A percentile compares a stretch with the other conserved stretches of the same genome.
Evolutionary conservation across 1,140 invertebrate genomes (phyloP).

Genomic region (Drosophila teissieri): DNA sequence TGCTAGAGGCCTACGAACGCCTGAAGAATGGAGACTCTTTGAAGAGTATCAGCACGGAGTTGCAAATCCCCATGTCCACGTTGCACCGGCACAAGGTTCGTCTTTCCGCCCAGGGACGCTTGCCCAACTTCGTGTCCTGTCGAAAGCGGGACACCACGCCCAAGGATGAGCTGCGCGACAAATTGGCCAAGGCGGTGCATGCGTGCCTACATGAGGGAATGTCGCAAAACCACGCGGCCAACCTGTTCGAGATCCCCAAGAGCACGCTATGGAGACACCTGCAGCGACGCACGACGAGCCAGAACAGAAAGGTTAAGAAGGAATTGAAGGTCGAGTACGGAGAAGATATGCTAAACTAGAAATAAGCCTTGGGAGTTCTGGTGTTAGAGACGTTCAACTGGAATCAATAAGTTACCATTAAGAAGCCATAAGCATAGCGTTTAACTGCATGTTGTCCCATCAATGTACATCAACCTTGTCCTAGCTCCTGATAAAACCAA

Average conservation of each 20-base stretch:
- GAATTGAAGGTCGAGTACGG: conserved; percentile 63
- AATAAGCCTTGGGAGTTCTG: not conserved
- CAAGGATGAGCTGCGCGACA: conserved; percentile 85
- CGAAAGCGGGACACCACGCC: conserved; percentile 85
- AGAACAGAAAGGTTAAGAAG: conserved; percentile 62
- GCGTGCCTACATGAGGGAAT: conserved; percentile 86
- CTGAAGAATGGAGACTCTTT: conserved; percentile 86
- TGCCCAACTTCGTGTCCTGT: conserved; percentile 85
- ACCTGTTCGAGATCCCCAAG: conserved; percentile 86
- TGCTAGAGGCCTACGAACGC: conserved; percentile 86
- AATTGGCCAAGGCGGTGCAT: conserved; percentile 86
- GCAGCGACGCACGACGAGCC: conserved; percentile 78
- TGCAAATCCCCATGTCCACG: conserved; percentile 87
- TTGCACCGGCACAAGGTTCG: conserved; percentile 87
- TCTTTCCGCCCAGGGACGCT: conserved; percentile 86
- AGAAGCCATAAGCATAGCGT: conserved; percentile 10
- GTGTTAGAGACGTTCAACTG: not conserved
- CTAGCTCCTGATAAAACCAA: not conserved
- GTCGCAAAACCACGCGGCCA: conserved; percentile 87
- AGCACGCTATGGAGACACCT: conserved; percentile 87
- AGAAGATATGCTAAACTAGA: conserved; percentile 57
- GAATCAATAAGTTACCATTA: conserved; percentile 15
- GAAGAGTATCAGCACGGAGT: conserved; percentile 86
- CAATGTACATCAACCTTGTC: conserved; percentile 9
- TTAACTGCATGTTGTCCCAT: not conserved